These are phyloP conservation scores for Ciconia maguari DNA, from an alignment of 2,113 vertebrate species.

Conservation along the genomic window DNA sequence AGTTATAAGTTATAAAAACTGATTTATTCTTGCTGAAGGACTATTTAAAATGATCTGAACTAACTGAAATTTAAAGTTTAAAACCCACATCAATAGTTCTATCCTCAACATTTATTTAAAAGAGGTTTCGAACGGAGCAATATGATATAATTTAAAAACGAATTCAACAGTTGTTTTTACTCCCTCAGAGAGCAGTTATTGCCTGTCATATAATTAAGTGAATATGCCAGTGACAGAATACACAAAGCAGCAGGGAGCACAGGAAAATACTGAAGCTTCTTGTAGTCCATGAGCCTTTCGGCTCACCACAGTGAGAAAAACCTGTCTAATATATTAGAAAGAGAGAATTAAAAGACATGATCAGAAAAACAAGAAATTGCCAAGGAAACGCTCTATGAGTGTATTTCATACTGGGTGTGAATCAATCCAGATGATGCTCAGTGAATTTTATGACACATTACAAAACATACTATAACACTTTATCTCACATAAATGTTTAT, in stretches of 20 bases:
- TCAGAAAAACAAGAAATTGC: slow-evolving; percentile 6
- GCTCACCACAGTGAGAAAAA: neutral
- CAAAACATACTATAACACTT: neutral
- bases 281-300: neutral
- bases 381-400: neutral
- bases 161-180: slow-evolving; percentile 47
- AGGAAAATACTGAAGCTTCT: neutral
- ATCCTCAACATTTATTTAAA: slow-evolving; percentile 55
- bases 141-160: slow-evolving; percentile 21
- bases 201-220: slow-evolving; percentile 39
- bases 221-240: slow-evolving; percentile 14
- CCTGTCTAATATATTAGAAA: neutral
- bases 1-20: slow-evolving; percentile 62
- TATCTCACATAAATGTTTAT: neutral
- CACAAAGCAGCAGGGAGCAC: slow-evolving; percentile 9
- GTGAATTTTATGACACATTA: neutral
- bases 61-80: slow-evolving; percentile 63
- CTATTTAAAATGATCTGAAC: slow-evolving; percentile 56
- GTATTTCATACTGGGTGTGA: neutral
- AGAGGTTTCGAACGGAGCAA: neutral
- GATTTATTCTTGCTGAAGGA: slow-evolving; percentile 59
- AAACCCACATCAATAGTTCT: slow-evolving; percentile 41
- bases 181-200: slow-evolving; percentile 29
- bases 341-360: slow-evolving; percentile 1
- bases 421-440: neutral